phyloP scores from a whole-genome alignment of 2,888 invertebrate species.

The Drosophila helvetica region DNA sequence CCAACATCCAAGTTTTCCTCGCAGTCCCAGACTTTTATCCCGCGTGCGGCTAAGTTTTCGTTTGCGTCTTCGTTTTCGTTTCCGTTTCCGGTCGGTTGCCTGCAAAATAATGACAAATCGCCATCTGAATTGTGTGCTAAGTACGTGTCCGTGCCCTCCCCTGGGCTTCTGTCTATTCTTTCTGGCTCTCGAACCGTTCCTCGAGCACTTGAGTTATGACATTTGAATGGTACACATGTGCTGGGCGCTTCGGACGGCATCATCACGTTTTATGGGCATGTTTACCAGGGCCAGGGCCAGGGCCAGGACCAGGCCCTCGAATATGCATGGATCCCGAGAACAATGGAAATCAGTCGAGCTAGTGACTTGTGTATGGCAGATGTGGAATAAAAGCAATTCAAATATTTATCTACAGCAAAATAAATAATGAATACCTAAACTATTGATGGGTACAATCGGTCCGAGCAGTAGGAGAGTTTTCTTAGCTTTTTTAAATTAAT shows the following conservation, averaged over 20 bases:
- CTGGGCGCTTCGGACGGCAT: slow-evolving; percentile 18
- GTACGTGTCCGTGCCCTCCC: slow-evolving; percentile 55
- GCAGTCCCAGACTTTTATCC: slow-evolving; percentile 10
- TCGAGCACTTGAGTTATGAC: slow-evolving; percentile 46
- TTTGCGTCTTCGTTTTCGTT: slow-evolving; percentile 25
- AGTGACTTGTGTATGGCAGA: not conserved
- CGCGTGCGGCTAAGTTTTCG: slow-evolving; percentile 15
- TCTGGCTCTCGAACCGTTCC: not conserved
- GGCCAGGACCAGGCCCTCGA: slow-evolving; percentile 17
- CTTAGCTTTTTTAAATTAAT: no score
- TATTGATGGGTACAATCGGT: no score
- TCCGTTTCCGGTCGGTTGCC: slow-evolving; percentile 49
- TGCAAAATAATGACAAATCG: slow-evolving; percentile 69
- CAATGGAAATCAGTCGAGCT: slow-evolving; percentile 15
- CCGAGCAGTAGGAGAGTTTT: no score
- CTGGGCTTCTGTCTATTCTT: slow-evolving; percentile 10
- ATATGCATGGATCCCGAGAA: slow-evolving; percentile 13
- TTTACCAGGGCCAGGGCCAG: slow-evolving; percentile 22
- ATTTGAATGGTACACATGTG: slow-evolving; percentile 37
- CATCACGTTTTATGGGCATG: slow-evolving; percentile 58
- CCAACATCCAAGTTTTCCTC: slow-evolving; percentile 30
- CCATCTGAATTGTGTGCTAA: slow-evolving; percentile 43
- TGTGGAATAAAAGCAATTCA: not conserved
- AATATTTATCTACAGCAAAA: not conserved
- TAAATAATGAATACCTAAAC: slow-evolving; percentile 1